phyloP scores from a whole-genome alignment of 2,888 invertebrate species.

The Piscicola geometra region DNA sequence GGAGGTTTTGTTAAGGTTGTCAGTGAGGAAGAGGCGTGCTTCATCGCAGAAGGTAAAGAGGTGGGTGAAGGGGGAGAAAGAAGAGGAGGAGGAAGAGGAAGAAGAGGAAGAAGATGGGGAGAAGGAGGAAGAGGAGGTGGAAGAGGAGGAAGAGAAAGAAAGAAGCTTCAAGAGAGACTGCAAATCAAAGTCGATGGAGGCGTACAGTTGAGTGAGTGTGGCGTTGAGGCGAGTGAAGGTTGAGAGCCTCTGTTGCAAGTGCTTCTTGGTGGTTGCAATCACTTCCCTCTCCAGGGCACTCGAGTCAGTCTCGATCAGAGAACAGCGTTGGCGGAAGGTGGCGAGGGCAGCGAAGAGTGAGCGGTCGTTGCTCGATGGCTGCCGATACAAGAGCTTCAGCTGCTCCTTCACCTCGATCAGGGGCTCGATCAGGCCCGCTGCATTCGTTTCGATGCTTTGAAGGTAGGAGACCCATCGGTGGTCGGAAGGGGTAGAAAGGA shows the following conservation, averaged over 20 bases:
- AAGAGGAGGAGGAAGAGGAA: too few species aligned
- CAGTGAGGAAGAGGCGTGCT: not conserved
- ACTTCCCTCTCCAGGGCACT: not conserved
- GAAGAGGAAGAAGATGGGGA: too few species aligned
- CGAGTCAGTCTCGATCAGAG: not conserved
- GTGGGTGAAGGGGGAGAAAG: too few species aligned
- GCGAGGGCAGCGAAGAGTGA: not conserved
- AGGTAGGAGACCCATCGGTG: not conserved
- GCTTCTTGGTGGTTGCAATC: not conserved
- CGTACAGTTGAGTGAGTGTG: too few species aligned
- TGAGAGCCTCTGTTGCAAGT: not conserved
- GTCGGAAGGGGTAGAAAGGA: not conserved
- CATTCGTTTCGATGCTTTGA: not conserved
- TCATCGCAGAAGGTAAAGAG: not conserved
- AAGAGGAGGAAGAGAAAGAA: too few species aligned
- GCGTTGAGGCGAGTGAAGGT: not conserved
- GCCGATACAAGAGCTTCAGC: not conserved
- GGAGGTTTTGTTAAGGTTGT: not conserved
- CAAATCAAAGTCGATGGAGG: too few species aligned
- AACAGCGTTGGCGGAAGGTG: not conserved
- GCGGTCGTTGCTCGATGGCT: not conserved
- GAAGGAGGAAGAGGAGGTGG: too few species aligned
- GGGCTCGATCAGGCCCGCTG: conserved; percentile 5
- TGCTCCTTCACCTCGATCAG: not conserved
- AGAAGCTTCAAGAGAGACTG: too few species aligned